phyloP scores from a whole-genome alignment of 2,888 invertebrate genomes.

The Acrobasis consociella region DNA sequence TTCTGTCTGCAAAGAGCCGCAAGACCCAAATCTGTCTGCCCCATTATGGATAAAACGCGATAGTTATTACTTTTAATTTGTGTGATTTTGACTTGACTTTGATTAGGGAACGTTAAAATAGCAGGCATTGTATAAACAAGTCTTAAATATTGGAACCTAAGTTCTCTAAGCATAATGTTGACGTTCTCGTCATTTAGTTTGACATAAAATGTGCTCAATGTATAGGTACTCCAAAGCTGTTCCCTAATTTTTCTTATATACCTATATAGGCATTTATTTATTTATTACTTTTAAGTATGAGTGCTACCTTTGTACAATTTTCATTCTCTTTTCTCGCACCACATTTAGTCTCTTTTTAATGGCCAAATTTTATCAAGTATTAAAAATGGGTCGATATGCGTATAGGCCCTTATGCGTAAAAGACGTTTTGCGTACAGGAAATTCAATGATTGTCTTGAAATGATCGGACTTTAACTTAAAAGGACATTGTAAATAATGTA shows the following conservation, averaged over 20 bases:
- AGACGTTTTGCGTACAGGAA: too few species aligned
- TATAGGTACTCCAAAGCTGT: neutral
- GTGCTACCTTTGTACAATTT: neutral
- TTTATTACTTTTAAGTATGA: neutral
- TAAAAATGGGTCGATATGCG: neutral
- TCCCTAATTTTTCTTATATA: conserved; percentile 1
- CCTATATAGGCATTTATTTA: conserved; percentile 14
- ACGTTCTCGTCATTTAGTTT: too few species aligned
- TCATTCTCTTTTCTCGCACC: neutral
- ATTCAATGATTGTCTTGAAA: neutral
- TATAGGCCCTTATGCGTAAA: neutral
- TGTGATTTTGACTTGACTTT: neutral
- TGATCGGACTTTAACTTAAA: conserved; percentile 3
- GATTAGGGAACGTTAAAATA: neutral
- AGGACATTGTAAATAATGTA: conserved; percentile 40
- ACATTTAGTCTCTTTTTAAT: neutral
- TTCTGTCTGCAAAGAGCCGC: too few species aligned
- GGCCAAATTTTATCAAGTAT: neutral
- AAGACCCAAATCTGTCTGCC: too few species aligned
- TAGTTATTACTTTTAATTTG: neutral
- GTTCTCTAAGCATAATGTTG: too few species aligned
- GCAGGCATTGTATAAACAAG: too few species aligned
- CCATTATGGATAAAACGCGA: too few species aligned
- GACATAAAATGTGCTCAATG: neutral
- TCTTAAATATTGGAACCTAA: too few species aligned